Conservation (phyloP, 2,888 invertebrate species). For the Nemapogon koenigi region DNA sequence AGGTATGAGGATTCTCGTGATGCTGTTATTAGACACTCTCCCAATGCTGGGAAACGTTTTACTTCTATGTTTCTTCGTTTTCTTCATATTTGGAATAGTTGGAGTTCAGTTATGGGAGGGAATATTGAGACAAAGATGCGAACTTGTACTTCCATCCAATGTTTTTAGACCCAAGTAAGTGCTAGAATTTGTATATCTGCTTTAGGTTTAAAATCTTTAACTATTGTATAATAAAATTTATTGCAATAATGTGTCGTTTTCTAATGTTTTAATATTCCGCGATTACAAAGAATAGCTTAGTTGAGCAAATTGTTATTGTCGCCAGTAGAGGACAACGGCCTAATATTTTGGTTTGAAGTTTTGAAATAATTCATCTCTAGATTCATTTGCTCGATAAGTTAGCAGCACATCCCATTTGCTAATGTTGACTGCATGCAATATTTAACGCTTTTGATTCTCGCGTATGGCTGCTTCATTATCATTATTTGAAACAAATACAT, state of each 20-base stretch:
- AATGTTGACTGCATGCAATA: constrained; percentile 64
- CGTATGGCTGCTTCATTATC: constrained; percentile 40
- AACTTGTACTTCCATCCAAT: constrained; percentile 75
- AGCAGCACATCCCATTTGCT: constrained; percentile 57
- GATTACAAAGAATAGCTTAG: too few species aligned
- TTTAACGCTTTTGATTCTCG: constrained; percentile 53
- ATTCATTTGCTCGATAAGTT: too few species aligned
- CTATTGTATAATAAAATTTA: too few species aligned
- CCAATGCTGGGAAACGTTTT: constrained; percentile 99
- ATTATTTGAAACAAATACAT: not conserved
- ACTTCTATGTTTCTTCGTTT: constrained; percentile 98
- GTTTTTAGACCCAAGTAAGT: constrained; percentile 81
- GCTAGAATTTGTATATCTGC: too few species aligned
- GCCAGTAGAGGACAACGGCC: too few species aligned
- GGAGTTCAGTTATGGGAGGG: constrained; percentile 99
- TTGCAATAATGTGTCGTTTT: too few species aligned
- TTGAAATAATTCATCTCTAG: too few species aligned
- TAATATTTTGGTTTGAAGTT: too few species aligned
- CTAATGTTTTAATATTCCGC: too few species aligned
- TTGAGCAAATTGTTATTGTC: too few species aligned
- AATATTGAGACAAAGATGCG: constrained; percentile 92
- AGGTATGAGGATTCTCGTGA: constrained; percentile 99
- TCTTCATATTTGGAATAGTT: constrained; percentile 99
- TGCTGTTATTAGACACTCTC: constrained; percentile 96
- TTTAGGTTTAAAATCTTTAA: too few species aligned